These are phyloP conservation scores for Sylvia borin DNA, from an alignment of 2,797 vertebrate genomes.

Conservation along the genomic window DNA sequence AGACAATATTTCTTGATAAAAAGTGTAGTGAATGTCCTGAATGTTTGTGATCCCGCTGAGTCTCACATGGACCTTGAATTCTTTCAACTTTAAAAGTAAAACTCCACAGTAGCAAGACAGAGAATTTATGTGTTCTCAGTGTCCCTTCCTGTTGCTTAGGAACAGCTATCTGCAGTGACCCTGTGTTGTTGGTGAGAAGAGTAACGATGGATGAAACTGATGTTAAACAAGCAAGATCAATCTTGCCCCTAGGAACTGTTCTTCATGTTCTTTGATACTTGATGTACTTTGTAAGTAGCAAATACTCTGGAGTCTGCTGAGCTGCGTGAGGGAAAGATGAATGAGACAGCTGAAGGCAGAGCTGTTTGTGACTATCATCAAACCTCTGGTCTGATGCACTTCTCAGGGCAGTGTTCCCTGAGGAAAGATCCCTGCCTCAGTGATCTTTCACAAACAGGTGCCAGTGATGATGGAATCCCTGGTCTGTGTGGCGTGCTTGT, in stretches of 20 bases:
- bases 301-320: not conserved
- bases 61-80: not conserved
- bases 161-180: slow-evolving; percentile 37
- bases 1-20: not conserved
- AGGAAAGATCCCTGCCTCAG: not conserved
- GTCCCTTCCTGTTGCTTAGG: slow-evolving; percentile 34
- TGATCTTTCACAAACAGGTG: not conserved
- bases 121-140: not conserved
- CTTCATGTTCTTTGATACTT: not conserved
- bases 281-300: not conserved
- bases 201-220: not conserved
- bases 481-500: not conserved
- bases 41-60: not conserved
- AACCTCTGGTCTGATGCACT: not conserved
- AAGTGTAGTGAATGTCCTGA: not conserved
- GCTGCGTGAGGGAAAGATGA: not conserved
- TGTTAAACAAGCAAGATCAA: slow-evolving; percentile 37
- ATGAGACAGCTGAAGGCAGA: not conserved
- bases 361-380: not conserved
- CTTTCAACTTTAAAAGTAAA: not conserved
- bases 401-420: not conserved
- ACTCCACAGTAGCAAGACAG: not conserved
- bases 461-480: not conserved
- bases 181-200: not conserved
- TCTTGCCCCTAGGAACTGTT: slow-evolving; percentile 9